Evolutionary conservation across 1,140 invertebrate species (phyloP), one percentile per base, ranked within the genome.

Genomic region (Plectrocnemia conspersa): DNA sequence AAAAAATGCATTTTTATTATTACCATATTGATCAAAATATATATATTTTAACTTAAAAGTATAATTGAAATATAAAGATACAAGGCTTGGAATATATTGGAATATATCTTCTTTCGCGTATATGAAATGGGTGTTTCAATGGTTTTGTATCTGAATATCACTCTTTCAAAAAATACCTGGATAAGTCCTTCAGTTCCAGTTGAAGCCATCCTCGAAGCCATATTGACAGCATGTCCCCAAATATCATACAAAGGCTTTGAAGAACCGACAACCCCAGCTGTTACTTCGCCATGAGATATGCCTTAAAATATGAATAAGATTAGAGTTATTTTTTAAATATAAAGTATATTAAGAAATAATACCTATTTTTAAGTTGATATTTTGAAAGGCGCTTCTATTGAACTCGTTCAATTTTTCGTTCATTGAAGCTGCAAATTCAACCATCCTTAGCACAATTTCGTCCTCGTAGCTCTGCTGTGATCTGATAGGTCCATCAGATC

Each of bases 161-260:
- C 27, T 29, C n/a, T 29, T 7, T 7, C 23, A 16, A 9, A 9
- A 13, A 7, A 27, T 69, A 89, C 86, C 69, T 93, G 89, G 63
- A 93, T 91, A 68, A 82, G 81, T 40, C 86, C 87, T 2, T 81
- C 75, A 58, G 82, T 70, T 18, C 91, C 90, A 0, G 86, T 89
- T 0, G 85, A 89, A 63, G 93, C 91, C 89, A 93, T 93, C 63
- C 93, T 77, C 5, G 91, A 93, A 1, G 93, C 91, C 79, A 97
- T 89, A 72, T 97, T 97, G 0, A 96, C 93, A 0, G 91, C 86
- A 72, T 96, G 88, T 0, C 93, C 93, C 93, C 92, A 95, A 59
- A 96, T 92, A 68, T 96, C 89, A 60, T 86, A 93, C 9, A 93
- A 77, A 0, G 92, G 91, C 67, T 94, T 94, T 32, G 86, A 81